Base-by-base conservation (phyloP, 2,797 vertebrate genomes). In the Decapterus maruadsi region DNA sequence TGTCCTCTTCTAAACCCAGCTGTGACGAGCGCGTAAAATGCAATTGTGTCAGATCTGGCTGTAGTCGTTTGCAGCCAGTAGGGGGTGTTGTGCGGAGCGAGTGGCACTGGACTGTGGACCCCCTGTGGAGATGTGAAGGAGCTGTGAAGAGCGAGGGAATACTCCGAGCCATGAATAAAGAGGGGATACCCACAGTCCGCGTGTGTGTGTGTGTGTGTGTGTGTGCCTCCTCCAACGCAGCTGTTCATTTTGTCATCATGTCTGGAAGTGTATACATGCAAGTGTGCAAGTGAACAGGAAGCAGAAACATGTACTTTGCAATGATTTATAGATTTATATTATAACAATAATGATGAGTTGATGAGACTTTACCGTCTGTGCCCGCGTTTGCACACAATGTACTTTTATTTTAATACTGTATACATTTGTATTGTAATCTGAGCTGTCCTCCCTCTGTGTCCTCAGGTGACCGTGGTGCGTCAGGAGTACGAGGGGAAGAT, bases 401-500 rank as follows among this genome's bases (percentile, higher is more conserved):
- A 2, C 12, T n/a, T 9, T 8, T 40, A 40, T 40, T 10, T 12
- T 53, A 22, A 13, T 6, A 53, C 10, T 20, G n/a, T 20, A 12
- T 12, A 22, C 1, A 22, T 54, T 54, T 13, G 51, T 26, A 9
- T 9, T 40, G 2, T 26, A 1, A 14, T 36, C 10, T 36, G 5
- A 2, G 43, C 64, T 3, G 29, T 55, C 34, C 36, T 63, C 91
- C 31, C 31, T 34, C 31, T 34, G 31, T 4, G 29, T 58, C 34
- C 36, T 63, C 91, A 99, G 98, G 90, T 99, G 76, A 96, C 95
- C 2, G 90, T 85, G 31, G 90, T 97, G 68, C 93, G 95, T 80
- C 96, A 97, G 90, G 95, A 97, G 87, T 98, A 96, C 46, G 96
- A 98, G 94, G 88, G 91, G 78, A 97, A 93, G 85, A 95, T 99